Conservation (phyloP, 2,888 invertebrate genomes). For the Tinea trinotella region DNA sequence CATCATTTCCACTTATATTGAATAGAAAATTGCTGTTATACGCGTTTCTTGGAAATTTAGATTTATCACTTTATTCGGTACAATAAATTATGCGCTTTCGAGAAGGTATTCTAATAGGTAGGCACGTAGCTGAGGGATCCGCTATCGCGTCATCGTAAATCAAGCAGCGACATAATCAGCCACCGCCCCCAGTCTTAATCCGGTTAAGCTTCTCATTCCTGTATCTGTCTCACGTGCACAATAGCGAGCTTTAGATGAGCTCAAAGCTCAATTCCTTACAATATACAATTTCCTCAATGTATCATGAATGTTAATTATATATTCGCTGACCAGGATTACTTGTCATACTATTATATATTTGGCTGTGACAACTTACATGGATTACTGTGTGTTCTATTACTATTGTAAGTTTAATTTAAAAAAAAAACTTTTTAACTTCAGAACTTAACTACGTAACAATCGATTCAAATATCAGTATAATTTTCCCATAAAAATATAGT, state of each 20-base stretch:
- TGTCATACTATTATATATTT: too few species aligned
- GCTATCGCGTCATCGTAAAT: slow-evolving; percentile 65
- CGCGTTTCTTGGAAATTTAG: slow-evolving; percentile 40
- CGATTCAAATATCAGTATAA: too few species aligned
- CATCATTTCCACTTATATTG: background rate
- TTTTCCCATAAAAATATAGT: too few species aligned
- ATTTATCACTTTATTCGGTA: slow-evolving; percentile 48
- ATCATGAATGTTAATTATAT: slow-evolving; percentile 31
- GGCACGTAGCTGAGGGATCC: slow-evolving; percentile 39
- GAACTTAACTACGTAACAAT: too few species aligned
- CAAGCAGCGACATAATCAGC: slow-evolving; percentile 64
- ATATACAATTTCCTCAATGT: slow-evolving; percentile 32
- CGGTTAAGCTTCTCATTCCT: slow-evolving; percentile 57
- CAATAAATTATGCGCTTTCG: slow-evolving; percentile 58
- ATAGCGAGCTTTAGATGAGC: slow-evolving; percentile 43
- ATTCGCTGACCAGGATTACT: background rate
- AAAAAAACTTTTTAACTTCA: too few species aligned
- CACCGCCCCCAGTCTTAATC: slow-evolving; percentile 53
- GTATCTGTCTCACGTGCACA: slow-evolving; percentile 57
- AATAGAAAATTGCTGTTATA: slow-evolving; percentile 44
- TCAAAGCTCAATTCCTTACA: slow-evolving; percentile 27
- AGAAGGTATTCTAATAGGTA: slow-evolving; percentile 46
- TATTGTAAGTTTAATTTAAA: too few species aligned
- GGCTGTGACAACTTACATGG: too few species aligned
- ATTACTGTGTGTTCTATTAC: too few species aligned